These are phyloP conservation scores for Drosophila truncata DNA, from an alignment of 1,140 invertebrate genomes.

Conservation along the genomic window DNA sequence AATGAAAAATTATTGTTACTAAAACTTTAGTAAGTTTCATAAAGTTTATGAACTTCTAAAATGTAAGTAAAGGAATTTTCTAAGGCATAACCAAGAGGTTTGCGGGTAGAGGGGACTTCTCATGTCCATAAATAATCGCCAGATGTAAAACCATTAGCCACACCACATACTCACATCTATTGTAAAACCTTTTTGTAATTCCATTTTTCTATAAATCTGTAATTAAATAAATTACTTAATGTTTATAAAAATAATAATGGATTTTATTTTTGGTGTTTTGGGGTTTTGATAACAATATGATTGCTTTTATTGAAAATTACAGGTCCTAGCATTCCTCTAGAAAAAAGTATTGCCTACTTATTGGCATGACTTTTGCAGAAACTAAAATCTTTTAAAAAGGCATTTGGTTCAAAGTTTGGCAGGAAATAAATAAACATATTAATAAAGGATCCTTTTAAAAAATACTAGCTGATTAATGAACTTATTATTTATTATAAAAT, in stretches of 20 bases:
- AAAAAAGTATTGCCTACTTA: not conserved
- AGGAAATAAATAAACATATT: too few relatives aligned
- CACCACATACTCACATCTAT: conserved; percentile 23
- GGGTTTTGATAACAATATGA: not conserved
- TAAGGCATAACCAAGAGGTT: conserved; percentile 14
- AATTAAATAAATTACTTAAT: conserved; percentile 53
- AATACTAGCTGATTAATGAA: too few relatives aligned
- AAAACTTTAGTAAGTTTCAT: not conserved
- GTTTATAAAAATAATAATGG: not conserved
- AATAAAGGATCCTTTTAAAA: too few relatives aligned
- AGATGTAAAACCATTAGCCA: conserved; percentile 60
- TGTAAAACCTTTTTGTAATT: conserved; percentile 60
- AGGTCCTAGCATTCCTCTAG: not conserved
- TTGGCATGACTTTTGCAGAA: not conserved
- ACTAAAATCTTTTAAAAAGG: too few relatives aligned
- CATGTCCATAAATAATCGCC: conserved; percentile 52
- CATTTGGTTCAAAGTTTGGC: too few relatives aligned
- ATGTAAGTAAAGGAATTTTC: not conserved
- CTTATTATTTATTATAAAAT: too few relatives aligned
- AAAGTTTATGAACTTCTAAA: not conserved
- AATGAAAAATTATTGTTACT: not conserved
- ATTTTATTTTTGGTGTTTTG: not conserved
- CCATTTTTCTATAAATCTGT: conserved; percentile 54
- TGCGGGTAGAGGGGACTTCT: conserved; percentile 19
- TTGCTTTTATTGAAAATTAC: not conserved